These are phyloP conservation scores for Nipponia nippon DNA, from an alignment of 2,113 vertebrate species.

Conservation along the genomic window DNA sequence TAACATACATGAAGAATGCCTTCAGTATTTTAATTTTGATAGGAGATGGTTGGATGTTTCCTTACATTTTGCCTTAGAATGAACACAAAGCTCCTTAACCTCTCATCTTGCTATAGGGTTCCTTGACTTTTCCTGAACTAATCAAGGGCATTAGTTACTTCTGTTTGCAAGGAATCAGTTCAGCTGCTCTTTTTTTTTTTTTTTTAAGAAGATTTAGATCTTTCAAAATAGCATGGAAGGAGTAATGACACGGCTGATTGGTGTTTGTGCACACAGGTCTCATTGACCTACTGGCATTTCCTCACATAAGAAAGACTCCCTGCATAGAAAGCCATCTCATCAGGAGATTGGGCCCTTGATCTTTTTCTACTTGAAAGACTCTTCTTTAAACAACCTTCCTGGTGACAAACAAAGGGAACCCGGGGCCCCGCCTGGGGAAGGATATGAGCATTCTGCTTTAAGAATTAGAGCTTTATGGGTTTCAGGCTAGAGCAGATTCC, in stretches of 20 bases:
- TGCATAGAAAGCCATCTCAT: neutral
- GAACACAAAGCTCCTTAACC: neutral
- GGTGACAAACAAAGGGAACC: neutral
- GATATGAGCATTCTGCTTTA: neutral
- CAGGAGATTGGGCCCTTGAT: neutral
- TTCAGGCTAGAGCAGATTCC: neutral
- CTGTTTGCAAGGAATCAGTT: neutral
- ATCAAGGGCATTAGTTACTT: neutral
- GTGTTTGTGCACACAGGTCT: slow-evolving; percentile 1
- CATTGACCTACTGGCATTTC: slow-evolving; percentile 31
- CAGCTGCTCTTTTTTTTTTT: neutral
- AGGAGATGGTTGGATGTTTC: neutral
- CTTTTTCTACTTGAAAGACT: neutral
- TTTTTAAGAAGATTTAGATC: neutral
- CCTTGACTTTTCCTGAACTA: neutral
- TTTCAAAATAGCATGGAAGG: neutral
- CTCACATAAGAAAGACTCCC: neutral
- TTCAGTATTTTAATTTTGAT: neutral
- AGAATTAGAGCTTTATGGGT: neutral
- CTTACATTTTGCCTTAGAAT: neutral
- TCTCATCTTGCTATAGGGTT: neutral
- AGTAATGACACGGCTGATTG: neutral
- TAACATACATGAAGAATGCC: neutral
- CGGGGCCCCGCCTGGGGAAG: neutral
- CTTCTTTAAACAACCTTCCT: neutral